Base-by-base conservation (phyloP, 2,888 invertebrate species). In the Theodoxus fluviatilis region DNA sequence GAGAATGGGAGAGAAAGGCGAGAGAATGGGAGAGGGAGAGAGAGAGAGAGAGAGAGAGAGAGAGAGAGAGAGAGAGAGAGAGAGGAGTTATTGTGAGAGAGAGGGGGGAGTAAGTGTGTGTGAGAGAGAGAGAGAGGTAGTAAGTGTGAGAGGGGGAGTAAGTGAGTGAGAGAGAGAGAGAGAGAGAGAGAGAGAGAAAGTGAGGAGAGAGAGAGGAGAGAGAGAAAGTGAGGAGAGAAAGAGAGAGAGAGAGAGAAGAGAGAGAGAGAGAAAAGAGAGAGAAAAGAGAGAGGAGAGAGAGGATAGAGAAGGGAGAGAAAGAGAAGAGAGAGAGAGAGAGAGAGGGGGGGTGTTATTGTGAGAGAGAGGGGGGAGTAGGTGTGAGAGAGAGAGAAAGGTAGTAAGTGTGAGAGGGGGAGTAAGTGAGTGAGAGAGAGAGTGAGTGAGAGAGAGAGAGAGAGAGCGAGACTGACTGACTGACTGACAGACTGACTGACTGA, bases 21-120 rank as follows among this genome's bases (percentile, higher is more conserved):
- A 55, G 43, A 43, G 66, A 66, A 33, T n/a, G 43, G 25, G 40
- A 47, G 65, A 33, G 33, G 22, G 57, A 40, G 40, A 33, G 35
- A 35, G 4, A 37, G 22, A 69, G 25, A 22, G 47, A 52, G 52
- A 52, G n/a, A 59, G 25, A 31, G 28, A 35, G 37, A 25, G 47
- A 22, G 43, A 37, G 61, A 40, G 35, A 28, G 28, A 43, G 47
- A 37, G 40, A 59, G 38, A 61, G 38, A 68, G 28, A 59, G 25
- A 28, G 38, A 43, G 22, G 18, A 22, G 61, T 40, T 49, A 31
- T 25, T n/a, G 12, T 15, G 31, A 31, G 33, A 33, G 25, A 31
- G 68, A 68, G 15, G 40, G 37, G 37, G 47, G 12, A 59, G 59
- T 31, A 6, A 31, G 59, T 18, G 15, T 31, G 59, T 31, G 15